phyloP scores from a whole-genome alignment of 2,113 vertebrate species.

The Dolichallabes microphthalmus region DNA sequence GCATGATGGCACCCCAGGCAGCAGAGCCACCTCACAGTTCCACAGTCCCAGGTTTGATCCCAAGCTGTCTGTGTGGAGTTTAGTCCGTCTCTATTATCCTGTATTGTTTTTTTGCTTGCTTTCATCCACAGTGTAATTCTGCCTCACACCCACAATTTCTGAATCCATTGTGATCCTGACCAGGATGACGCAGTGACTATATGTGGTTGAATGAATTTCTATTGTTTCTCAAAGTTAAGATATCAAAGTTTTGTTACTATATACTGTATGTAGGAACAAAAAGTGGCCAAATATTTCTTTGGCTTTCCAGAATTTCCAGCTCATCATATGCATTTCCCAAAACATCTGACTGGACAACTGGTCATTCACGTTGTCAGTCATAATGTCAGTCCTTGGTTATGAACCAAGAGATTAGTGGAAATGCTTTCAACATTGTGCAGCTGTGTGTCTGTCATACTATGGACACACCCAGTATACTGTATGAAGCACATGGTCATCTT shows the following conservation, averaged over 20 bases:
- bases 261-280: not conserved
- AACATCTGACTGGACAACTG: not conserved
- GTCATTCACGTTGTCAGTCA: not conserved
- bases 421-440: not conserved
- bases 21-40: not conserved
- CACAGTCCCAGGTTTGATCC: not conserved
- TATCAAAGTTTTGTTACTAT: not conserved
- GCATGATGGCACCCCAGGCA: not conserved
- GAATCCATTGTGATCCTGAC: not conserved
- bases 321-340: not conserved
- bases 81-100: not conserved
- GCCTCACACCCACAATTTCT: too few relatives aligned
- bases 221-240: not conserved
- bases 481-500: not conserved
- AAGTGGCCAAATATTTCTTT: not conserved
- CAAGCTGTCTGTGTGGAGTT: not conserved
- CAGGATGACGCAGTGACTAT: not conserved
- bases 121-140: not conserved
- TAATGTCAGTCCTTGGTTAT: not conserved
- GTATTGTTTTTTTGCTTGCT: not conserved
- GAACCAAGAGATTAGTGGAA: not conserved
- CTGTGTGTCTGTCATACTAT: not conserved
- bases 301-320: not conserved
- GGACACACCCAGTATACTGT: not conserved
- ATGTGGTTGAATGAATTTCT: not conserved